Evolutionary conservation across 2,888 invertebrate genomes (phyloP).

Genomic region (Archips xylosteana): DNA sequence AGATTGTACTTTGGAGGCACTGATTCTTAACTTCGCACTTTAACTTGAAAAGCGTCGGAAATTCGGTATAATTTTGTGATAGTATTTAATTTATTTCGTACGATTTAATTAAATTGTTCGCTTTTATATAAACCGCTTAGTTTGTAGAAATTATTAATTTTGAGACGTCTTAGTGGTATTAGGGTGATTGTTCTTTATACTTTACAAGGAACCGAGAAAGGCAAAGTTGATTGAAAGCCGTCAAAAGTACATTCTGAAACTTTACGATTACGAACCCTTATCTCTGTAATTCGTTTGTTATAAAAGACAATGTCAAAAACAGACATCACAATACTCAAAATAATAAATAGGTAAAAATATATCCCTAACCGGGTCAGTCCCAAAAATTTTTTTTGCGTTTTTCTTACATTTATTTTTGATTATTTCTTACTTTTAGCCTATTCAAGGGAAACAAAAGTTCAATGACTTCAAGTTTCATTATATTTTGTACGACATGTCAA

Average conservation of each 20-base stretch:
- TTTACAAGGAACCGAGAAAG: not conserved
- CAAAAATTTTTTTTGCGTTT: too few species aligned
- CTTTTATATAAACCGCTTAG: constrained; percentile 4
- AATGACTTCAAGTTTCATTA: too few species aligned
- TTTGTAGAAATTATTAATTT: constrained; percentile 7
- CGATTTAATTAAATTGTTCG: constrained; percentile 21
- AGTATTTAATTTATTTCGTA: constrained; percentile 27
- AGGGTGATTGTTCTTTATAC: constrained; percentile 1
- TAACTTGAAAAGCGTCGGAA: constrained; percentile 24
- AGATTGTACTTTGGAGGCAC: constrained; percentile 48
- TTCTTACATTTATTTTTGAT: too few species aligned
- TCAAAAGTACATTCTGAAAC: not conserved
- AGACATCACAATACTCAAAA: too few species aligned
- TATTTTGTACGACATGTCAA: too few species aligned
- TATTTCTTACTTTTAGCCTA: too few species aligned
- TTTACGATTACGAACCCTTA: not conserved
- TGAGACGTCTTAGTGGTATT: constrained; percentile 7
- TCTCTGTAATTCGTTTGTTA: not conserved
- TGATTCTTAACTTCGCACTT: constrained; percentile 47
- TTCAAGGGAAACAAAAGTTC: too few species aligned
- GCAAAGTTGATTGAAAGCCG: not conserved
- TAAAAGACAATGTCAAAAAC: not conserved
- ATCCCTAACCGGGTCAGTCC: too few species aligned
- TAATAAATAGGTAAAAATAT: too few species aligned
- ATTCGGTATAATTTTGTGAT: constrained; percentile 28